Evolutionary conservation across 2,888 invertebrate species (phyloP).

Genomic region (Dryobotodes eremita): DNA sequence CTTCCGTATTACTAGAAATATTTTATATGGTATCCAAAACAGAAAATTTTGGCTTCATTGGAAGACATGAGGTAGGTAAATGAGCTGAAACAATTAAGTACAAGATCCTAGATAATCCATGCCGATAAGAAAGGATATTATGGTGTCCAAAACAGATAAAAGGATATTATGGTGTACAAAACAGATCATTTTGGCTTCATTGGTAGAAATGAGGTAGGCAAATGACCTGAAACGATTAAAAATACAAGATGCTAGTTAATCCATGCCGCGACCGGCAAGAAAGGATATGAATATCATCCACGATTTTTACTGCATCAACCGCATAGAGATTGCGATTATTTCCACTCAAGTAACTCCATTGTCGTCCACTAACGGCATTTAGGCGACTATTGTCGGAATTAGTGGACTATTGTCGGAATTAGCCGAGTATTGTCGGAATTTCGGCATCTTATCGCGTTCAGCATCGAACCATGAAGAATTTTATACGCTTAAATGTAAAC

Average conservation of each 20-base stretch:
- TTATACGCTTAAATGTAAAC: constrained; percentile 59
- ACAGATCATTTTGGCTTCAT: background rate
- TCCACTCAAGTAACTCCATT: constrained; percentile 69
- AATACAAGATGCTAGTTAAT: background rate
- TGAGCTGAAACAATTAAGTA: no score
- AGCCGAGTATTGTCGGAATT: constrained; percentile 68
- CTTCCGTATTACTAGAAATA: no score
- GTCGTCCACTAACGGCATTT: constrained; percentile 65
- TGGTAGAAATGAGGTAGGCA: no score
- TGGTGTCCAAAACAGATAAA: no score
- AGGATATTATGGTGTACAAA: background rate
- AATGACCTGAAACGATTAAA: background rate
- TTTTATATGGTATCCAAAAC: no score
- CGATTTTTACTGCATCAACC: constrained; percentile 28
- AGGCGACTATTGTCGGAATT: constrained; percentile 59
- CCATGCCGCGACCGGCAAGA: background rate
- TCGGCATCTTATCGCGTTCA: constrained; percentile 64
- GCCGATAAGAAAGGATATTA: no score
- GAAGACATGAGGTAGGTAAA: no score
- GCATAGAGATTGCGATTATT: constrained; percentile 66
- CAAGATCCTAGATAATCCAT: no score
- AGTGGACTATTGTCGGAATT: constrained; percentile 66
- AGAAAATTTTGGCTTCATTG: no score
- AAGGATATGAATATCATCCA: constrained; percentile 24
- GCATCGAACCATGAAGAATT: constrained; percentile 66